These are phyloP conservation scores for Nasonia oneida DNA, from an alignment of 2,888 invertebrate species.

Conservation along the genomic window DNA sequence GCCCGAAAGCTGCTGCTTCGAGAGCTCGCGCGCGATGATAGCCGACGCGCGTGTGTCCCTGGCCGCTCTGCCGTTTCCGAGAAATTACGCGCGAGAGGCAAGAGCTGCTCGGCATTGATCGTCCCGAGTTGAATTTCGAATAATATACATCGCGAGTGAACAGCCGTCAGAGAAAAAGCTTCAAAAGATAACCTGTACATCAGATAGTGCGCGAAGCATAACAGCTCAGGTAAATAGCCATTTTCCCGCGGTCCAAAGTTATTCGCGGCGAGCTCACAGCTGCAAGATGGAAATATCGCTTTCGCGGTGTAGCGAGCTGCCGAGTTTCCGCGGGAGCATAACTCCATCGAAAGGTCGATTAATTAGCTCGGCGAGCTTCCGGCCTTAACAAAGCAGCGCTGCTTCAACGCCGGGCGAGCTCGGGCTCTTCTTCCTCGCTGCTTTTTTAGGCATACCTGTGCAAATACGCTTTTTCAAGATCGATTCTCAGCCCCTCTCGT, in stretches of 20 bases:
- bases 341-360: conserved; percentile 63
- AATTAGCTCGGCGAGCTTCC: conserved; percentile 64
- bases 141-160: background rate
- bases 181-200: too few species aligned
- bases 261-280: background rate
- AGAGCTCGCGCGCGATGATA: conserved; percentile 20
- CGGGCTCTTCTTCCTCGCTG: background rate
- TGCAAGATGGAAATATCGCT: background rate
- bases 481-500: background rate
- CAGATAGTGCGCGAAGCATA: background rate
- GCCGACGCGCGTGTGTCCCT: conserved; percentile 17
- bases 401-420: background rate
- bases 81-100: conserved; percentile 21
- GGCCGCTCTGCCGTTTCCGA: conserved; percentile 33
- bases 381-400: conserved; percentile 58
- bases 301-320: background rate
- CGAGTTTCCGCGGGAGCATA: conserved; percentile 36
- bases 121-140: background rate
- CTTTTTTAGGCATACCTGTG: background rate
- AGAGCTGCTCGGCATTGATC: background rate
- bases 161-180: too few species aligned
- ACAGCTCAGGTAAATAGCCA: conserved; percentile 11
- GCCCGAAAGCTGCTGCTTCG: conserved; percentile 37
- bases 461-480: background rate
- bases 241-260: conserved; percentile 15